phyloP scores from a whole-genome alignment of 2,797 vertebrate species.

The Hippopotamyrus pictus region DNA sequence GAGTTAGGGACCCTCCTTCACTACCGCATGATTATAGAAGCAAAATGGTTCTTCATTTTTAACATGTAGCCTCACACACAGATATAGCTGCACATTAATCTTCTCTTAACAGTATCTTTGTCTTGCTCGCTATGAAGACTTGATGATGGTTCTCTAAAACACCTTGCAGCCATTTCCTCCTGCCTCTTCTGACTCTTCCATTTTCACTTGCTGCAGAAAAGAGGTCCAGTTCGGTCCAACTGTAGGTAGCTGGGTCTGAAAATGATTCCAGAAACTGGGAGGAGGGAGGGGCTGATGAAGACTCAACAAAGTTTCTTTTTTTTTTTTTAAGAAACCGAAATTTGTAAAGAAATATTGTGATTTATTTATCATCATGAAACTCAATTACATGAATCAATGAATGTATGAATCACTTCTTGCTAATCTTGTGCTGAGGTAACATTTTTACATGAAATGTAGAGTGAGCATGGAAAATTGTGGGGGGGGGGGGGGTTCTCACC shows the following conservation, averaged over 20 bases:
- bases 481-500: slow-evolving; percentile 46
- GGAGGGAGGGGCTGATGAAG: not conserved
- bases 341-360: not conserved
- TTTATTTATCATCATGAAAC: not conserved
- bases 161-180: not conserved
- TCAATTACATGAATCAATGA: not conserved
- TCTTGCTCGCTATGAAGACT: not conserved
- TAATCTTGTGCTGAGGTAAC: not conserved
- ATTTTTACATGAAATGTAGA: not conserved
- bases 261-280: slow-evolving; percentile 73
- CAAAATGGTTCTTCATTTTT: not conserved
- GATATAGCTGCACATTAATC: not conserved
- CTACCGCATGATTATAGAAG: not conserved
- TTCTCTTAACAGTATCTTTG: not conserved
- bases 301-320: not conserved
- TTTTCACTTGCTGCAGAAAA: slow-evolving; percentile 41
- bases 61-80: not conserved
- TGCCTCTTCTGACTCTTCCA: not conserved
- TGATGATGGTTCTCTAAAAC: not conserved
- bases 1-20: not conserved
- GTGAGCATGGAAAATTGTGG: not conserved
- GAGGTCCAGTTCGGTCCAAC: slow-evolving; percentile 55
- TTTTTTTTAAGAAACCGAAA: not conserved
- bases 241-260: slow-evolving; percentile 63
- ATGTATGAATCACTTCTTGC: not conserved